Conservation (phyloP, 1,140 invertebrate species). For the Brachionus calyciflorus region DNA sequence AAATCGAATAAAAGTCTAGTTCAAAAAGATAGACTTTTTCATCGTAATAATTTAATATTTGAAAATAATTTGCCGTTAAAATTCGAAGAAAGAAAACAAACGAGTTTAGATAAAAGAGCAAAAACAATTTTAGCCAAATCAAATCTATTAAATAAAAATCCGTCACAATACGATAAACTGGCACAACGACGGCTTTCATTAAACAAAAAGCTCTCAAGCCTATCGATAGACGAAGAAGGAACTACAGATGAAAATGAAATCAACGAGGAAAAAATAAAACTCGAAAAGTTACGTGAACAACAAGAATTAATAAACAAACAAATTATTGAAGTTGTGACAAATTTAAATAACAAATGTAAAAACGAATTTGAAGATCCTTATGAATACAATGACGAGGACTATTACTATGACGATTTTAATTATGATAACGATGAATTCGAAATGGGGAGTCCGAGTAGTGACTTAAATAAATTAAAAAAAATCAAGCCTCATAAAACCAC, state of each 20-base stretch:
- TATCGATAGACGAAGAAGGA: background rate
- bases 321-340: background rate
- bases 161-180: background rate
- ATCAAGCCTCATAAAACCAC: background rate
- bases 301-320: constrained; percentile 18
- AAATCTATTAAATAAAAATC: background rate
- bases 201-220: background rate
- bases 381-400: background rate
- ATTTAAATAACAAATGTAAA: background rate
- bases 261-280: background rate
- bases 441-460: too few species aligned
- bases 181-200: background rate
- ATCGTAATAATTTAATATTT: too few species aligned
- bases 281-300: background rate
- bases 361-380: background rate
- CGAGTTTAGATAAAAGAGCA: background rate
- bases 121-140: background rate
- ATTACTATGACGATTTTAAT: background rate
- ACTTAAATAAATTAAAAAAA: background rate
- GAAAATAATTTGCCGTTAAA: background rate
- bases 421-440: background rate
- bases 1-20: background rate
- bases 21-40: background rate
- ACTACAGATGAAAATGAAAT: background rate
- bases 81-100: background rate